Evolutionary conservation across 2,888 invertebrate genomes (phyloP), one percentile per base, ranked within the genome.

Genomic region (Chrysina gloriosa): DNA sequence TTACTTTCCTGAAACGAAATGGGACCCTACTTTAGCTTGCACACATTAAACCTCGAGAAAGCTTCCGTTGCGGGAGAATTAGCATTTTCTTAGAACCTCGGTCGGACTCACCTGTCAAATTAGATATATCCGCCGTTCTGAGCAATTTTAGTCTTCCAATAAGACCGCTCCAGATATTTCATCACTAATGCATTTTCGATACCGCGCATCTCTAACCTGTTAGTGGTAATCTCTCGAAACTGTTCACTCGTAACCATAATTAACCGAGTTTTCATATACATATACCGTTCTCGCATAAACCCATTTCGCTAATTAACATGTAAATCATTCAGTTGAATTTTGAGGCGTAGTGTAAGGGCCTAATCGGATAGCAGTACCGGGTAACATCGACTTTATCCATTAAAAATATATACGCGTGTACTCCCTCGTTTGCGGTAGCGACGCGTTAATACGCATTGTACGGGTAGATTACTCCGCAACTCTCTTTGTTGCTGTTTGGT

Each of bases 231-330:
- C 54, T 7, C 21, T 21, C 23, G 54, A 27, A 54, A 36, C 36
- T 54, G 21, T n/a, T 27, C 34, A n/a, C 21, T 6, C n/a, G 34
- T 21, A 19, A 11, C 56, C 11, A 56, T 56, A 56, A 56, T 23
- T 56, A 56, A 56, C 56, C 23, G 39, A 56, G 39, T 56, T 39
- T 56, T 36, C 36, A 21, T 39, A 19, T 48, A 23, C 16, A 7
- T 39, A 39, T 56, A 11, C 39, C n/a, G 5, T 11, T 23, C 23
- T 16, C 31, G 14, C 7, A 11, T 39, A 23, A 56, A 56, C 14
- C 56, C 56, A 56, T 56, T 56, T 36, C 56, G 19, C 39, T 56
- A 39, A 56, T 56, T 56, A 56, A 56, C 23, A 56, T 56, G 23
- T 14, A 39, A 56, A 56, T 56, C 36, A 36, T 56, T 56, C 14